Conservation (phyloP, 1,140 invertebrate genomes). For the Archivesica marissinica region DNA sequence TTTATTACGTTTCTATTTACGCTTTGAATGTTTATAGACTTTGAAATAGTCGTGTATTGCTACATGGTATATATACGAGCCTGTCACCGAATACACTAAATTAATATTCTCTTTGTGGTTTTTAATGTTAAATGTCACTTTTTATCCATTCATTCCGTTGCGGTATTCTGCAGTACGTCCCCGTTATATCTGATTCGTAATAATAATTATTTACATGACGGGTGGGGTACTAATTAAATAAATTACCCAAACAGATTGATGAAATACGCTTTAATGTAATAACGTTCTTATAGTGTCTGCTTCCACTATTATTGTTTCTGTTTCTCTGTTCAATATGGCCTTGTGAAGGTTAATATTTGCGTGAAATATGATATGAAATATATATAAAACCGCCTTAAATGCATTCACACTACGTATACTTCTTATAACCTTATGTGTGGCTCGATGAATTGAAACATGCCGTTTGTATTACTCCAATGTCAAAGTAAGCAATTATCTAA, state of each 20-base stretch:
- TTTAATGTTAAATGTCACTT: slow-evolving; percentile 20
- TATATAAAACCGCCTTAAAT: slow-evolving; percentile 1
- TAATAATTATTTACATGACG: not conserved
- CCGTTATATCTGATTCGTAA: not conserved
- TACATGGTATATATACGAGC: no score
- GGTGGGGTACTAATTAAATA: not conserved
- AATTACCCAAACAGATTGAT: not conserved
- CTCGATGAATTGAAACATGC: not conserved
- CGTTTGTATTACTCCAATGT: not conserved
- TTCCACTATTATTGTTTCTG: not conserved
- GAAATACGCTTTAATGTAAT: not conserved
- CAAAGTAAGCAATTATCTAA: not conserved
- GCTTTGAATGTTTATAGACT: no score
- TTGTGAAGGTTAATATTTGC: slow-evolving; percentile 3
- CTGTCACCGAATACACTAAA: no score
- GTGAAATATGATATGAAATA: not conserved
- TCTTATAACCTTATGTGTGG: not conserved
- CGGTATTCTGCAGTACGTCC: not conserved
- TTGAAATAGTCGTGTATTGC: no score
- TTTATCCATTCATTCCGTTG: slow-evolving; percentile 22
- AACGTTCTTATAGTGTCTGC: not conserved
- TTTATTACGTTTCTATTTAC: no score
- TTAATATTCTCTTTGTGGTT: no score
- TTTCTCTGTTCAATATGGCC: not conserved
- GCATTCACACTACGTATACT: slow-evolving; percentile 15